phyloP scores from a whole-genome alignment of 1,140 invertebrate species.

The Ptiloglossa arizonensis region DNA sequence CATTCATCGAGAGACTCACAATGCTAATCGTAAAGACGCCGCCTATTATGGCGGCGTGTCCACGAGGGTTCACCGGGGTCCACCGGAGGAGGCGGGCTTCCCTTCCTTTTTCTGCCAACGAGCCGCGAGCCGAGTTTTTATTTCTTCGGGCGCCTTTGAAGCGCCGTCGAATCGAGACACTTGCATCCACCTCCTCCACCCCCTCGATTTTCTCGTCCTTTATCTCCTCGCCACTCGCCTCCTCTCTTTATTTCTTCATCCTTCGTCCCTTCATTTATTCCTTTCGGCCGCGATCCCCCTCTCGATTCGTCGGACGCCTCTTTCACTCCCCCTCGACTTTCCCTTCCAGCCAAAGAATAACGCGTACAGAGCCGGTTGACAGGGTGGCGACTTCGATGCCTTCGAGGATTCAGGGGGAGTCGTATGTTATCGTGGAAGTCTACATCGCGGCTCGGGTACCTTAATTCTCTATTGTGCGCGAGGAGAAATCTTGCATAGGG shows the following conservation, averaged over 20 bases:
- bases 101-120: slow-evolving; percentile 64
- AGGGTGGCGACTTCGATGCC: slow-evolving; percentile 18
- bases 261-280: slow-evolving; percentile 43
- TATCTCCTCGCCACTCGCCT: slow-evolving; percentile 23
- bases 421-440: slow-evolving; percentile 3
- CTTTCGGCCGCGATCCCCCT: slow-evolving; percentile 35
- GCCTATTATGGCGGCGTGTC: slow-evolving; percentile 78
- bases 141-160: slow-evolving; percentile 68
- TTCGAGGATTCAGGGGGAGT: background rate
- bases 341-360: background rate
- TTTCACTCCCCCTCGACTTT: slow-evolving; percentile 20
- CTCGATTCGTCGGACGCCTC: background rate
- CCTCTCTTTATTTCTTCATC: slow-evolving; percentile 45
- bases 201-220: slow-evolving; percentile 41
- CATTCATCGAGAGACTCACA: slow-evolving; percentile 80
- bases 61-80: slow-evolving; percentile 59
- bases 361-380: background rate
- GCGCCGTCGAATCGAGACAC: slow-evolving; percentile 68
- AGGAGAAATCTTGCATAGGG: background rate
- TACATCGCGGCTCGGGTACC: background rate
- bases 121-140: slow-evolving; percentile 58
- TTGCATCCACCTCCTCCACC: slow-evolving; percentile 41
- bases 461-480: slow-evolving; percentile 27
- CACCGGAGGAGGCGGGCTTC: slow-evolving; percentile 58
- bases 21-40: slow-evolving; percentile 82